Conservation (phyloP, 2,888 invertebrate genomes). For the Papilio protenor region DNA sequence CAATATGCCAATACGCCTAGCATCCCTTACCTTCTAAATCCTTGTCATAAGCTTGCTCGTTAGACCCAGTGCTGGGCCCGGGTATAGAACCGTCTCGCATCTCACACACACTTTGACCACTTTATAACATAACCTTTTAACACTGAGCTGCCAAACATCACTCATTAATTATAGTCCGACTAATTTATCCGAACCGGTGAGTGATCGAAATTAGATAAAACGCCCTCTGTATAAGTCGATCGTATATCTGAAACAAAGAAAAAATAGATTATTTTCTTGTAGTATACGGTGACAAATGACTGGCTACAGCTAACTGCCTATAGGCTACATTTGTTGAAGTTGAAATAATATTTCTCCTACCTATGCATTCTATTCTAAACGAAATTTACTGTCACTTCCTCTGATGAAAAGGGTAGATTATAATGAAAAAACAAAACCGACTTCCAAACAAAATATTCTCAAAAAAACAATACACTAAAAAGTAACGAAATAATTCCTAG, state of each 20-base stretch:
- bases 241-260: not conserved
- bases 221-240: not conserved
- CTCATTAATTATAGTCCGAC: conserved; percentile 49
- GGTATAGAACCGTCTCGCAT: conserved; percentile 78
- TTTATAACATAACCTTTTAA: conserved; percentile 50
- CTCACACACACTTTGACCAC: conserved; percentile 63
- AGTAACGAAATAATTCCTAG: no score
- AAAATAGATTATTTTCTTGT: no score
- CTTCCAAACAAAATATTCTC: no score
- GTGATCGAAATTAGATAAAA: conserved; percentile 12
- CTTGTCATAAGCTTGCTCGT: conserved; percentile 66
- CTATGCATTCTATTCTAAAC: no score
- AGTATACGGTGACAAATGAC: no score
- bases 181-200: conserved; percentile 51
- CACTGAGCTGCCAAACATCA: conserved; percentile 55
- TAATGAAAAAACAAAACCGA: no score
- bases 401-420: no score
- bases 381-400: no score
- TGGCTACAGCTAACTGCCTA: no score
- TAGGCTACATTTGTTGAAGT: no score
- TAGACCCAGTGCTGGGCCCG: conserved; percentile 73
- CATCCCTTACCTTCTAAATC: conserved; percentile 66
- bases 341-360: no score
- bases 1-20: not conserved
- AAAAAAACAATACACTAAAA: no score